Evolutionary conservation across 2,888 invertebrate genomes (phyloP).

Genomic region (Idaea dimidiata): DNA sequence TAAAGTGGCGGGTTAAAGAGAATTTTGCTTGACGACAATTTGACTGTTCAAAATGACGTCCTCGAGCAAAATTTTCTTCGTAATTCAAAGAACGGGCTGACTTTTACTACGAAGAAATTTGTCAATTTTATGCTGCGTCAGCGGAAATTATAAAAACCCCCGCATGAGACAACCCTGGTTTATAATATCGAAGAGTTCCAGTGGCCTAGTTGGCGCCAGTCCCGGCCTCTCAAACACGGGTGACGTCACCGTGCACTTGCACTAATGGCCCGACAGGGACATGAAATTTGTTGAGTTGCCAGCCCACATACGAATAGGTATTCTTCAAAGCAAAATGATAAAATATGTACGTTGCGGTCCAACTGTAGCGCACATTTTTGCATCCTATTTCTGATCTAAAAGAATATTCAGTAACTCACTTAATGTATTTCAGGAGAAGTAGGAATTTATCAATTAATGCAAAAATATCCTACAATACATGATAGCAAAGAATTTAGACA

Average conservation of each 20-base stretch:
- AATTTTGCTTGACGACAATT: too few species aligned
- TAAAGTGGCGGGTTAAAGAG: too few species aligned
- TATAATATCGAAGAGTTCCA: slow-evolving; percentile 40
- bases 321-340: slow-evolving; percentile 1
- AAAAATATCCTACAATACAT: neutral
- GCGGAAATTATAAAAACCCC: neutral
- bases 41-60: too few species aligned
- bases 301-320: neutral
- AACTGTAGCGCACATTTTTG: neutral
- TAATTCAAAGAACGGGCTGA: too few species aligned
- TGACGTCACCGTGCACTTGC: slow-evolving; percentile 54
- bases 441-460: neutral
- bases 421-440: neutral
- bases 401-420: neutral
- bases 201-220: slow-evolving; percentile 63
- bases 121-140: neutral
- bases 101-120: neutral
- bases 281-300: slow-evolving; percentile 5
- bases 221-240: slow-evolving; percentile 48
- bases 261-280: slow-evolving; percentile 48
- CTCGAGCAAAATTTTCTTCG: too few species aligned
- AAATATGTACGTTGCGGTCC: neutral
- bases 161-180: slow-evolving; percentile 16
- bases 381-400: neutral
- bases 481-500: too few species aligned